A percentile compares a stretch with the other conserved stretches of the same genome.
These are phyloP conservation scores for Planococcus citri DNA, from an alignment of 1,140 invertebrate genomes.

Conservation along the genomic window DNA sequence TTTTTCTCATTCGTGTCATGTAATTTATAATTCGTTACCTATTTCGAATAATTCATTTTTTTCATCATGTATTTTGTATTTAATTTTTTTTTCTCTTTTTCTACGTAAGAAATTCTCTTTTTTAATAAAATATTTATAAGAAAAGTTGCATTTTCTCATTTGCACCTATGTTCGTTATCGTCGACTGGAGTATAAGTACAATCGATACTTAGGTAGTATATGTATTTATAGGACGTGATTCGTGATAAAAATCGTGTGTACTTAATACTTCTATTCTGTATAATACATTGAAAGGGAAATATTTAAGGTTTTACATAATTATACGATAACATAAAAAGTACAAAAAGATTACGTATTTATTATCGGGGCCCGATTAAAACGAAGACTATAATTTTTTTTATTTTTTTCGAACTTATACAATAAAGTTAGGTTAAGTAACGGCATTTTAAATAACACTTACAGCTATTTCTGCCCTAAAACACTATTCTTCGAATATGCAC, in stretches of 20 bases:
- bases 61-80: neutral
- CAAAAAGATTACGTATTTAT: conserved; percentile 8
- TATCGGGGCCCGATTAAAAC: neutral
- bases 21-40: neutral
- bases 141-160: neutral
- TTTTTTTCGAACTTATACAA: neutral
- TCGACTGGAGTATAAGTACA: neutral
- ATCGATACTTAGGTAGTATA: too few species aligned
- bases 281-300: neutral
- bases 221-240: neutral
- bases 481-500: neutral
- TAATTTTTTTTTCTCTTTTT: neutral
- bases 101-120: neutral
- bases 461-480: neutral
- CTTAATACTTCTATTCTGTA: too few species aligned
- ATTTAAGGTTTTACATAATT: neutral
- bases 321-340: neutral
- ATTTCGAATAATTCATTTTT: neutral
- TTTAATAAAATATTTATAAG: neutral
- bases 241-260: neutral
- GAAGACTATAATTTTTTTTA: neutral
- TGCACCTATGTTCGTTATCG: too few species aligned
- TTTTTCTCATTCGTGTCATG: too few species aligned
- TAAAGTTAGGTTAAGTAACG: neutral
- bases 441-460: neutral